Evolutionary conservation across 2,113 vertebrate species (phyloP).

Genomic region (Nicator chloris): DNA sequence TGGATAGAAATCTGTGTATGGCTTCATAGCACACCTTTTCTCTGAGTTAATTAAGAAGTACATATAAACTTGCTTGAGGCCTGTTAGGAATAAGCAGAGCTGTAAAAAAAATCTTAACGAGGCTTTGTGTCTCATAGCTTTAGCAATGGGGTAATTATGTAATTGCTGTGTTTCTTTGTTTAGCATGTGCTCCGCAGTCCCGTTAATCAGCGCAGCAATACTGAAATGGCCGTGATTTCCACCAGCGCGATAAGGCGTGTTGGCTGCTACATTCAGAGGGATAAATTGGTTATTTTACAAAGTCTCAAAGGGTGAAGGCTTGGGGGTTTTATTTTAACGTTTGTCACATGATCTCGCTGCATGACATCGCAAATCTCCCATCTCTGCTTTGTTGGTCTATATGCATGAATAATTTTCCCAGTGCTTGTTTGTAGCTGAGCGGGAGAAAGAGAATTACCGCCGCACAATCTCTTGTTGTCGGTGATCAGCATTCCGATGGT

Average conservation of each 20-base stretch:
- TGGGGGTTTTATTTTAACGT: not conserved
- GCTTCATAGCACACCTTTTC: not conserved
- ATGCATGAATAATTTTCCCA: slow-evolving; percentile 80
- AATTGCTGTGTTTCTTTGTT: not conserved
- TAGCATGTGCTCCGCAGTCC: not conserved
- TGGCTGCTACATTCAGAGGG: not conserved
- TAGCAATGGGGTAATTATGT: not conserved
- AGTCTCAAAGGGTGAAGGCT: slow-evolving; percentile 44
- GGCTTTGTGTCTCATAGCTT: not conserved
- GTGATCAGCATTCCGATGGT: slow-evolving; percentile 78
- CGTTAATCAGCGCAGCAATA: not conserved
- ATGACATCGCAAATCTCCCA: slow-evolving; percentile 68
- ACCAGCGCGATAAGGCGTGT: not conserved
- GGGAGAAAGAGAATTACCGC: slow-evolving; percentile 63
- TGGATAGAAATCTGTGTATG: not conserved
- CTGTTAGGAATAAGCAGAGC: not conserved
- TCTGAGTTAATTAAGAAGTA: not conserved
- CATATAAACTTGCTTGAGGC: not conserved
- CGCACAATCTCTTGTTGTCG: slow-evolving; percentile 70
- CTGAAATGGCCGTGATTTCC: not conserved
- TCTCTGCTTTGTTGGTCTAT: slow-evolving; percentile 69
- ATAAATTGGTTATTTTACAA: slow-evolving; percentile 58
- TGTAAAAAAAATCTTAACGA: not conserved
- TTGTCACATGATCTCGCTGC: slow-evolving; percentile 71
- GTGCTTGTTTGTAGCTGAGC: slow-evolving; percentile 68